phyloP scores from a whole-genome alignment of 2,888 invertebrate genomes.

The Zonitis immaculata region DNA sequence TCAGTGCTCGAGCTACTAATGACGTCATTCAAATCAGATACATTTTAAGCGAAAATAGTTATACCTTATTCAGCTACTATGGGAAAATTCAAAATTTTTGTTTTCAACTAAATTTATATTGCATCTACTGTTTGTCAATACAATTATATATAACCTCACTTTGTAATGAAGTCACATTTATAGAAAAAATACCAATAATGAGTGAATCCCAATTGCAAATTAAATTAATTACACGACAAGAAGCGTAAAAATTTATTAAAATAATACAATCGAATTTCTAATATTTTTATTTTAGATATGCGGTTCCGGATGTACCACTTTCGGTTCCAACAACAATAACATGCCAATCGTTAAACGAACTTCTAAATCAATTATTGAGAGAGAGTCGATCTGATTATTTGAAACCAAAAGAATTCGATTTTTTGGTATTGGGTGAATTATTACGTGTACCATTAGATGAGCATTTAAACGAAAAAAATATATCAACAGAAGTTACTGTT shows the following conservation, averaged over 20 bases:
- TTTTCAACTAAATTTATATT: background rate
- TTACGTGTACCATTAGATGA: constrained; percentile 66
- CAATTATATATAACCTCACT: background rate
- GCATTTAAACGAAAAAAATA: constrained; percentile 69
- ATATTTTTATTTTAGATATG: constrained; percentile 60
- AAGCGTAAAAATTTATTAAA: constrained; percentile 58
- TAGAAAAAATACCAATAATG: background rate
- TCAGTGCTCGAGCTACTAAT: no score
- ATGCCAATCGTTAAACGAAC: constrained; percentile 65
- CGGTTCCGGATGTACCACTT: constrained; percentile 79
- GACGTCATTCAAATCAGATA: background rate
- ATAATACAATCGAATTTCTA: constrained; percentile 1
- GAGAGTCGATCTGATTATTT: constrained; percentile 50
- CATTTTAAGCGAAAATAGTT: background rate
- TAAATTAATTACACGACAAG: constrained; percentile 74
- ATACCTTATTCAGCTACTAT: background rate
- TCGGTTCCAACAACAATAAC: constrained; percentile 73
- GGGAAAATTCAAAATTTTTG: background rate
- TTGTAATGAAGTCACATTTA: background rate
- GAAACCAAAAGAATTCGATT: constrained; percentile 72
- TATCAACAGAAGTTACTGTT: constrained; percentile 78
- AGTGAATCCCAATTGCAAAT: constrained; percentile 67
- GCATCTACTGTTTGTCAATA: background rate
- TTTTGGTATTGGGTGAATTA: constrained; percentile 79
- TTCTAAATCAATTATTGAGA: constrained; percentile 74